Evolutionary conservation across 2,113 vertebrate genomes (phyloP), one percentile per base, ranked within the genome.

Genomic region (Bubo scandiacus): DNA sequence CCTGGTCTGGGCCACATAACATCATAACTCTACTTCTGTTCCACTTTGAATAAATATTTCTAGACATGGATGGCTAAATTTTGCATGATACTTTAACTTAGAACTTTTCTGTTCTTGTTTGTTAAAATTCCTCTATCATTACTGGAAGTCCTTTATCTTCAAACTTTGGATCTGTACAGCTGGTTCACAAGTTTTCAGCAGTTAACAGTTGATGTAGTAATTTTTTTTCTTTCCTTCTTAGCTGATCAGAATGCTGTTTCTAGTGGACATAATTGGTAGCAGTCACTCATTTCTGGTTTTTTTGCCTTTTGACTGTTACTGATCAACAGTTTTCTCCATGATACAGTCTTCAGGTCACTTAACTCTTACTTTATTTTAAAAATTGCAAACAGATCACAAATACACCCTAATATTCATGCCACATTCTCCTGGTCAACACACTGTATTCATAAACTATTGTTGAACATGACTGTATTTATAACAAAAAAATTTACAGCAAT

Each of bases 191-290:
- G 5, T 62, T 12, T 58, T 83, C 10, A 18, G 1, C 4, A 32
- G 30, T 61, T 34, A 43, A 34, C 2, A 26, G 10, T 54, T 0
- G 0, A 36, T 40, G 6, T 6, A 43, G 10, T 9, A 11, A 0
- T 5, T 18, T 34, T 32, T 77, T 77, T 43, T 29, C 16, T 59
- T 83, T 34, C 55, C 22, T 15, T 66, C 11, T 70, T 42, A 71
- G 1, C 4, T 79, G 23, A 83, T 20, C 5, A 59, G 11, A 89
- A 81, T 36, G 10, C 1, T 66, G 6, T 81, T 86, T 86, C 30
- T 71, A 63, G 12, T 9, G 55, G 26, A 21, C 3, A 30, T 71
- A 67, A 55, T 19, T 86, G 2, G 6, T 55, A 32, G 7, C 34
- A 67, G 5, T 74, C 2, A 52, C 10, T 86, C 84, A 55, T 55